Base-by-base conservation (phyloP, 2,797 vertebrate genomes). In the Ciconia nigra region DNA sequence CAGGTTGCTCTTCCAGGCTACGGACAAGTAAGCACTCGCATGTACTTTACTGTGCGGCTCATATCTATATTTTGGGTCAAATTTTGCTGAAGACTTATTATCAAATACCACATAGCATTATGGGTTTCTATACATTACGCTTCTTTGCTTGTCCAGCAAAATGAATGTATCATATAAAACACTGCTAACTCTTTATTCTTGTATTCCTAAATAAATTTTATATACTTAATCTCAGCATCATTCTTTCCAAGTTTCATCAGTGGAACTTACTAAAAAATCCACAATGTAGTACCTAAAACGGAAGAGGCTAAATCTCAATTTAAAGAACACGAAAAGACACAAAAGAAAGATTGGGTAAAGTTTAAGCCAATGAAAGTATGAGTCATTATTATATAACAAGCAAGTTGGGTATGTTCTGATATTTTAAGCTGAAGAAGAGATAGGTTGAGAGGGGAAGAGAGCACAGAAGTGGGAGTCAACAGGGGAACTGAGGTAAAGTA, bases 311-410 rank as follows among this genome's bases (percentile, higher is more conserved):
- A 46, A 78, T 83, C 76, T 92, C 84, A 85, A 61, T 67, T 92
- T 92, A 49, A 91, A 80, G 76, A 89, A 41, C 59, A 88, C 19
- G 55, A 91, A 95, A 90, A 91, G 87, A 90, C 61, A 76, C 0
- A 2, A 88, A 92, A 89, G 91, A 83, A 95, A 90, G 87, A 95
- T 31, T 92, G 84, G 76, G 35, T 91, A 91, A 95, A 95, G 85
- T 92, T 95, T 93, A 88, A 95, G 69, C 94, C 96, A 96, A 95
- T 95, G 91, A 54, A 87, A 95, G 82, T 83, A 92, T 97, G 96
- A 97, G 84, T 97, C 94, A 96, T 78, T 91, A 96, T 96, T 97
- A 96, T 81, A 96, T 97, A 96, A 96, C 93, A 83, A 86, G 79
- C 46, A 92, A 96, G 89, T 92, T 89, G 57, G 84, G 49, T 90